Base-by-base conservation (phyloP, 1,140 invertebrate genomes). In the Stratiolaelaps scimitus region DNA sequence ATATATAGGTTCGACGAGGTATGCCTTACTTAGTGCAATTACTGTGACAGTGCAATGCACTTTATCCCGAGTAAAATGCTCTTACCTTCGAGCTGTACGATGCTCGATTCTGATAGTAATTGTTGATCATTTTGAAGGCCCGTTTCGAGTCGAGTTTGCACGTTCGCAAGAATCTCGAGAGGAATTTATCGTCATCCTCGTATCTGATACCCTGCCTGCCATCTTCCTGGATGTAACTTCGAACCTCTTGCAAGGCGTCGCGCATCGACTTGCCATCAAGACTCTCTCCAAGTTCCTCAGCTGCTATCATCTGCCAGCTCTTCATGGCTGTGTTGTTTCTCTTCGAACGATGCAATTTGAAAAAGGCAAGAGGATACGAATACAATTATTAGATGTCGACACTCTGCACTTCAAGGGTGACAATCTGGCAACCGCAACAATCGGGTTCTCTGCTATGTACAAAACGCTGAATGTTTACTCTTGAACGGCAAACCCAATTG, bases 121-220 rank as follows among this genome's bases (percentile, higher is more conserved):
- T 84, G 45, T 81, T 82, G 69, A 88, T 77, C 45, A 92, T 75
- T 64, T 83, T 79, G 68, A 87, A 88, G 65, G 86, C 82, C 66
- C 87, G 84, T 68, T 83, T 82, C 13, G 85, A 82, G 71, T 86
- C 81, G 73, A 86, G 87, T 77, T 90, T 90, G 70, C 86, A 78
- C n/a, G 88, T 88, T 73, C 85, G 81, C 43, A 92, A 76, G 76
- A 91, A 92, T 68, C 87, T 81, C 67, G 84, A 77, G 67, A 92
- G 77, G 73, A 88, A 89, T 71, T 81, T 81, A 75, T 88, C 86
- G 72, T 92, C 89, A 47, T 60, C 53, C 10, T 60, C 53, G 10
- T 60, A 60, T 15, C 34, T 15, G 13, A 60, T 34, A n/a, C 26
- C 17, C 15, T 15, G 10, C 17, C 23, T 26, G 23, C 53, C 53